Evolutionary conservation across 30 jellyfish, hydroid and myxozoan species (phyloP).

Genomic region (Rhopilema esculentum): DNA sequence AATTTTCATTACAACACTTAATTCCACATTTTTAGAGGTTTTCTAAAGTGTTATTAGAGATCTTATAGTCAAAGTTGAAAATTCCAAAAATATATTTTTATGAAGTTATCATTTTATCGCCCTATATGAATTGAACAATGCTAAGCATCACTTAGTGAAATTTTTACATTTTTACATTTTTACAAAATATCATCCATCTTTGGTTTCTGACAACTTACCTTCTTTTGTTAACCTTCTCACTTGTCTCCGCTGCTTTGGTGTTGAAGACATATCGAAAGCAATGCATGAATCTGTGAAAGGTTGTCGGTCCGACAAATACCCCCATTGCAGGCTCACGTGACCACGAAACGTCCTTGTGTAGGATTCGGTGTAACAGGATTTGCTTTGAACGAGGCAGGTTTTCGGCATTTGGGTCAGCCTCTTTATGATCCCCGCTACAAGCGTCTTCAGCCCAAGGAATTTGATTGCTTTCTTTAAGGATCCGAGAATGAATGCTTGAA

Average conservation of each 20-base stretch:
- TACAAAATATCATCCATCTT: too few species aligned
- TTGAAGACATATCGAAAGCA: constrained; percentile 68
- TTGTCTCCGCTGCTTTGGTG: constrained; percentile 46
- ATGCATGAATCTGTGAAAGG: constrained; percentile 67
- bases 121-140: too few species aligned
- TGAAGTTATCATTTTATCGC: too few species aligned
- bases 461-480: constrained; percentile 71
- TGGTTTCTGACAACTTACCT: constrained; percentile 54
- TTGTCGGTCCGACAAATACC: constrained; percentile 71
- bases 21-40: too few species aligned
- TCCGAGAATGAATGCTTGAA: constrained; percentile 46
- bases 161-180: too few species aligned
- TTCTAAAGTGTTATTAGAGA: too few species aligned
- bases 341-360: constrained; percentile 65
- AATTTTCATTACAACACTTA: too few species aligned
- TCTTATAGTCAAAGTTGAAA: too few species aligned
- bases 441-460: constrained; percentile 64
- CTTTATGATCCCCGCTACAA: neutral
- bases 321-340: constrained; percentile 44
- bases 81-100: too few species aligned
- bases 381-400: constrained; percentile 50
- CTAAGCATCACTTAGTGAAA: too few species aligned
- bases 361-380: constrained; percentile 50
- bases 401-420: neutral
- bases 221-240: constrained; percentile 47